Conservation (phyloP, 2,797 vertebrate species). For the Moxostoma hubbsi region DNA sequence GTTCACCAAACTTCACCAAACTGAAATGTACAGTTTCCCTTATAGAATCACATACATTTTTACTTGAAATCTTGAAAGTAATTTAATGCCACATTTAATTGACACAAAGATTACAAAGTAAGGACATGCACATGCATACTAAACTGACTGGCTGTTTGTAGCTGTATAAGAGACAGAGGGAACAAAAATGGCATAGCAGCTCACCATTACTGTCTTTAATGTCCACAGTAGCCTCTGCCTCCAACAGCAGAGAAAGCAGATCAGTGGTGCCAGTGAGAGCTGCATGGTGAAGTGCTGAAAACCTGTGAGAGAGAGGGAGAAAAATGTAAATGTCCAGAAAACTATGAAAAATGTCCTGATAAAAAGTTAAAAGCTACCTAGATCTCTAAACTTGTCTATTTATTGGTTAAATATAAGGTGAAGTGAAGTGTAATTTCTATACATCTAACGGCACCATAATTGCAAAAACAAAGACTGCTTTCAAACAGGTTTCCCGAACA, state of each 20-base stretch:
- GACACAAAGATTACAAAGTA: not conserved
- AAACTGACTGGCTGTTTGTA: not conserved
- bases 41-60: no score
- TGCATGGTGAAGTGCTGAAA: slow-evolving; percentile 92
- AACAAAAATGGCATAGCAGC: slow-evolving; percentile 28
- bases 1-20: no score
- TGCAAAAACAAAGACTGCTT: no score
- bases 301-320: slow-evolving; percentile 71
- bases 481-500: no score
- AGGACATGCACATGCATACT: not conserved
- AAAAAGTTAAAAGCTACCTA: no score
- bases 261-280: slow-evolving; percentile 91
- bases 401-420: no score
- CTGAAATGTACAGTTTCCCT: no score
- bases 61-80: no score
- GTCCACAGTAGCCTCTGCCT: slow-evolving; percentile 91
- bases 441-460: no score
- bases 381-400: no score
- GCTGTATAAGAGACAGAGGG: not conserved
- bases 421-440: no score
- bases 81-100: not conserved
- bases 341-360: no score
- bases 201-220: slow-evolving; percentile 95
- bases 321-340: not conserved
- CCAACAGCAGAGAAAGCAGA: slow-evolving; percentile 88